Evolutionary conservation across 2,797 vertebrate species (phyloP).

Genomic region (Characodon lateralis): DNA sequence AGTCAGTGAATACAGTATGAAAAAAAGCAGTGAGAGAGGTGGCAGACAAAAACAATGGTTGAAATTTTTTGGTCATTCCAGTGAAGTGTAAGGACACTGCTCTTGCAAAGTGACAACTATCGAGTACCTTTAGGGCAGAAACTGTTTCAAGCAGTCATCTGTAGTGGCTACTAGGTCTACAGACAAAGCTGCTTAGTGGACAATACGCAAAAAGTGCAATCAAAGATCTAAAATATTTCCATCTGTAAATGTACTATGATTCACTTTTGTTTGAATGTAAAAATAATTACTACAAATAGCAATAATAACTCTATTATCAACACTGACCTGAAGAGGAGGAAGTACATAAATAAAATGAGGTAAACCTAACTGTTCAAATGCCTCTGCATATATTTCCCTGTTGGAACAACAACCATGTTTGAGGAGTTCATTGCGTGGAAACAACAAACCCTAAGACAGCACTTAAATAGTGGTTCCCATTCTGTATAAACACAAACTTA

Average conservation of each 20-base stretch:
- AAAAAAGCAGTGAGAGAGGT: constrained; percentile 8
- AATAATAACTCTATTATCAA: constrained; percentile 34
- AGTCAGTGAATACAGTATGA: constrained; percentile 9
- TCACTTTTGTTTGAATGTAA: constrained; percentile 28
- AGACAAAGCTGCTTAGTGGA: constrained; percentile 37
- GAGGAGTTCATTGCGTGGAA: constrained; percentile 16
- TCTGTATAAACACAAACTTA: constrained; percentile 4
- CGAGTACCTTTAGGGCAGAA: constrained; percentile 22
- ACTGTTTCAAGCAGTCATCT: constrained; percentile 27
- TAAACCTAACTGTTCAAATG: constrained; percentile 50
- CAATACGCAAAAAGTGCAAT: constrained; percentile 43
- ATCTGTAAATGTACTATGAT: constrained; percentile 40
- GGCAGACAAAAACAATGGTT: neutral
- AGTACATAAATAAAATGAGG: constrained; percentile 61
- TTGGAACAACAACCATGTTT: constrained; percentile 15
- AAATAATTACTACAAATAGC: constrained; percentile 59
- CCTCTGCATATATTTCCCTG: constrained; percentile 27
- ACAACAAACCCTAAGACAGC: constrained; percentile 10
- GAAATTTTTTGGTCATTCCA: constrained; percentile 25
- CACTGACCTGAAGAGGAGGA: constrained; percentile 62
- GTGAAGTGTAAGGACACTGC: constrained; percentile 20
- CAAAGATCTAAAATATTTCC: constrained; percentile 26
- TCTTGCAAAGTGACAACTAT: constrained; percentile 32
- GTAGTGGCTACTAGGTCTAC: constrained; percentile 41
- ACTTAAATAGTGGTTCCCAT: constrained; percentile 4